Conservation (phyloP, 2,888 invertebrate species). For the Drosophila cyrtoloma region DNA sequence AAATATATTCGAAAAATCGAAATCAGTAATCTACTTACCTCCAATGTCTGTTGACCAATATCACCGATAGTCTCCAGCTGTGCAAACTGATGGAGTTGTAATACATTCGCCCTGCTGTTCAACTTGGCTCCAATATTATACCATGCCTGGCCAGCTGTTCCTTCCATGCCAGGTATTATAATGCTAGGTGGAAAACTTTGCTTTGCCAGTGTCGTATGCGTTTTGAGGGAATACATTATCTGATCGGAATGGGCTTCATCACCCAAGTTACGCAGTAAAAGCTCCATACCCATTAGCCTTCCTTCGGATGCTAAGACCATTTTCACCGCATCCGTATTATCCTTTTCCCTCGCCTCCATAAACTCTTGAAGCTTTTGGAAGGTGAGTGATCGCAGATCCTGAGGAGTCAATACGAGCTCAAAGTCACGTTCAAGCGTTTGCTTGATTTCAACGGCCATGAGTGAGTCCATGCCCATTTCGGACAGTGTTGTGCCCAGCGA, state of each 20-base stretch:
- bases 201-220: constrained; percentile 74
- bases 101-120: constrained; percentile 68
- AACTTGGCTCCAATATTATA: constrained; percentile 77
- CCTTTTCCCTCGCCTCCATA: constrained; percentile 73
- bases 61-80: constrained; percentile 71
- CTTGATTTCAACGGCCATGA: constrained; percentile 98
- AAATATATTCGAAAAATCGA: not conserved
- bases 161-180: constrained; percentile 90
- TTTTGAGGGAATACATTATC: constrained; percentile 87
- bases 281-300: constrained; percentile 86
- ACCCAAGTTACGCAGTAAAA: constrained; percentile 88
- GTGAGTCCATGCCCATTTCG: constrained; percentile 98
- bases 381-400: constrained; percentile 93
- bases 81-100: constrained; percentile 82
- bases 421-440: constrained; percentile 95
- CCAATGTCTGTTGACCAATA: constrained; percentile 72
- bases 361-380: constrained; percentile 86
- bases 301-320: constrained; percentile 80
- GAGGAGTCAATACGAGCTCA: constrained; percentile 93
- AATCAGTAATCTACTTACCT: constrained; percentile 62
- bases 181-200: constrained; percentile 71
- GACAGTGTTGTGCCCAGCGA: constrained; percentile 91
- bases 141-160: constrained; percentile 86
- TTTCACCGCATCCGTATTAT: constrained; percentile 77
- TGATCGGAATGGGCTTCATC: constrained; percentile 87